phyloP scores from a whole-genome alignment of 2,113 vertebrate species.

The Meles meles region DNA sequence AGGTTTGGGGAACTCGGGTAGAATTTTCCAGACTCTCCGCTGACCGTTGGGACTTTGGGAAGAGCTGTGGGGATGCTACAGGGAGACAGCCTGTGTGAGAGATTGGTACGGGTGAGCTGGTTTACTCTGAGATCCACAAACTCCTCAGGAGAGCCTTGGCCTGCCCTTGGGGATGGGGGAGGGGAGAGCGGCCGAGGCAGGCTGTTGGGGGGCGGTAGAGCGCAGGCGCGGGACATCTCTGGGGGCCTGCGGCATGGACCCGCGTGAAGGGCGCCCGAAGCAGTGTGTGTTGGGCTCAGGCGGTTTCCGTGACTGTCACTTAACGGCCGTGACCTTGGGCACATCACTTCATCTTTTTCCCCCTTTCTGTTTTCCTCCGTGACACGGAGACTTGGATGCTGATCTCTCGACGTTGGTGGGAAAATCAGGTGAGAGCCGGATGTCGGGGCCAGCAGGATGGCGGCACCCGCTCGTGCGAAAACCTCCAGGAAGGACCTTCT shows the following conservation, averaged over 20 bases:
- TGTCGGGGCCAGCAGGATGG: background rate
- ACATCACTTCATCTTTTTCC: background rate
- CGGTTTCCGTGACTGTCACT: background rate
- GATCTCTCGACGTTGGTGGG: background rate
- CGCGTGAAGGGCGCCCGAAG: background rate
- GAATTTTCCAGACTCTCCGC: background rate
- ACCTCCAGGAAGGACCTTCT: background rate
- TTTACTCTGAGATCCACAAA: background rate
- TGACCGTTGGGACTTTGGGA: background rate
- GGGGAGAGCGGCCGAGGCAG: too few species aligned
- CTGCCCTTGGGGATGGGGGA: fast-evolving
- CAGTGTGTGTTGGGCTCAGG: background rate
- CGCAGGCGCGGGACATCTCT: too few species aligned
- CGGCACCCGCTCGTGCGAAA: background rate
- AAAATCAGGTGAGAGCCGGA: background rate
- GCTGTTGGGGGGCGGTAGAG: background rate
- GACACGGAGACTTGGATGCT: background rate
- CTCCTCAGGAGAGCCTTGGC: background rate
- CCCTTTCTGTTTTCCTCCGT: background rate
- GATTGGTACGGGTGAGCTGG: background rate
- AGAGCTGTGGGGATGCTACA: background rate
- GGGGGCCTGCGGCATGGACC: fast-evolving
- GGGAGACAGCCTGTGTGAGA: background rate
- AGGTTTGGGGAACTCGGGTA: background rate
- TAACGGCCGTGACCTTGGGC: background rate